A percentile compares a stretch with the other conserved stretches of the same genome.
Evolutionary conservation across 2,113 vertebrate genomes (phyloP).

Genomic region (Austrofundulus limnaeus): DNA sequence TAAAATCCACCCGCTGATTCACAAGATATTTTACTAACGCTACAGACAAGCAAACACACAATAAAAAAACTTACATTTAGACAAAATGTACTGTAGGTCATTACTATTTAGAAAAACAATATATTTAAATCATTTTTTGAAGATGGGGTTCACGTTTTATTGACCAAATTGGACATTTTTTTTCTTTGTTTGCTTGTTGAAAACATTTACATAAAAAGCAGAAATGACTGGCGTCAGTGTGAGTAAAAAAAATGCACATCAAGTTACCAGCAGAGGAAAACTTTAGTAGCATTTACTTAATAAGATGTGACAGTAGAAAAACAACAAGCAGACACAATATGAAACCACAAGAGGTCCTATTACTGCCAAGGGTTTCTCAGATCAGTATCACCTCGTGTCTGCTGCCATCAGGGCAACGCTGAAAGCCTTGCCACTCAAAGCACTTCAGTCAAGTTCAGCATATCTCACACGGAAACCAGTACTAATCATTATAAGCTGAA

Average conservation of each 20-base stretch:
- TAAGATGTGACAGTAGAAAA: constrained; percentile 44
- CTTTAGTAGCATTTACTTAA: constrained; percentile 13
- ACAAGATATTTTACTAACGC: no score
- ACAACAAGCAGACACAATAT: constrained; percentile 14
- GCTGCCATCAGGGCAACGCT: constrained; percentile 35
- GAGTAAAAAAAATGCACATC: constrained; percentile 1
- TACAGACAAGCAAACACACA: no score
- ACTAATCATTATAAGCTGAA: background rate
- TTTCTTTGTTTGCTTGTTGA: constrained; percentile 1
- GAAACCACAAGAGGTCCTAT: constrained; percentile 10
- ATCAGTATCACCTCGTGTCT: constrained; percentile 31
- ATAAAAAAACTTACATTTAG: no score
- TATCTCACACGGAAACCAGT: background rate
- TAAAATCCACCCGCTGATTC: no score
- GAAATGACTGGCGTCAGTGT: background rate
- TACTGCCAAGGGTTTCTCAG: constrained; percentile 18
- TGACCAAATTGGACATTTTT: constrained; percentile 15
- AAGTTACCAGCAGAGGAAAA: constrained; percentile 1
- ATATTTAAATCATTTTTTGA: constrained; percentile 24
- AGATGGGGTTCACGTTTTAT: constrained; percentile 12
- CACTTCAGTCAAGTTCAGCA: constrained; percentile 25
- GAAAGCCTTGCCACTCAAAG: constrained; percentile 26
- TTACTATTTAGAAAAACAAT: constrained; percentile 17
- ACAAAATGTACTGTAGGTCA: constrained; percentile 21
- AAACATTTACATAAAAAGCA: constrained; percentile 23